Evolutionary conservation across 2,888 invertebrate species (phyloP), one percentile per base, ranked within the genome.

Genomic region (Calameuta pallipes): DNA sequence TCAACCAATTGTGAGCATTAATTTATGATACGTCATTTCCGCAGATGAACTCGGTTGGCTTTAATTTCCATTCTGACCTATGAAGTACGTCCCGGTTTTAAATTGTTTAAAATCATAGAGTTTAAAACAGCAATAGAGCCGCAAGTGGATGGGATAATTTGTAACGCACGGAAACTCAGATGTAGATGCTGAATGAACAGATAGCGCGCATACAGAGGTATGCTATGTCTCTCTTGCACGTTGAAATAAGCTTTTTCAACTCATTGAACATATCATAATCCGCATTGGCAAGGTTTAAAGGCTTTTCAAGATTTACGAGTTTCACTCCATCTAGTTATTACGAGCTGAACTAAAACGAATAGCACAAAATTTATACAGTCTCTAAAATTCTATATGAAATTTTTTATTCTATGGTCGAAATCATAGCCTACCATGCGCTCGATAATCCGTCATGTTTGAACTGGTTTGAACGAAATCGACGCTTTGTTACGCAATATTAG

Each of bases 391-490:
- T 56, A 23, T 1, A 23, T 56, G 9, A 15, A 41, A 9, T 1
- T 56, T 56, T 56, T 23, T 56, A 56, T 56, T 56, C 56, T 56
- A 23, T 56, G 56, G 56, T 23, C 15, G 23, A 9, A 41, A 56
- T 56, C 56, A 56, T 41, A 56, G 56, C 56, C 9, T 23, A 56
- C 56, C 56, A 70, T 56, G 31, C 70, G 41, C 33, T 78, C 73
- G 75, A 78, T 78, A 78, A 73, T 78, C 73, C 36, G 73, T 73
- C 34, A 73, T 78, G 73, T 78, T 78, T 73, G 78, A 78, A 75
- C 73, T 31, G 76, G 73, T 78, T 78, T 73, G 78, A 78, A 75
- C 73, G 36, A 78, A 76, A 73, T 73, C 70, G 71, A 78, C 31
- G 11, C 69, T 73, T 75, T 35, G 68, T 78, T 78, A 78, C 78